phyloP scores from a whole-genome alignment of 2,797 vertebrate species.

The Sebastes nivosus region DNA sequence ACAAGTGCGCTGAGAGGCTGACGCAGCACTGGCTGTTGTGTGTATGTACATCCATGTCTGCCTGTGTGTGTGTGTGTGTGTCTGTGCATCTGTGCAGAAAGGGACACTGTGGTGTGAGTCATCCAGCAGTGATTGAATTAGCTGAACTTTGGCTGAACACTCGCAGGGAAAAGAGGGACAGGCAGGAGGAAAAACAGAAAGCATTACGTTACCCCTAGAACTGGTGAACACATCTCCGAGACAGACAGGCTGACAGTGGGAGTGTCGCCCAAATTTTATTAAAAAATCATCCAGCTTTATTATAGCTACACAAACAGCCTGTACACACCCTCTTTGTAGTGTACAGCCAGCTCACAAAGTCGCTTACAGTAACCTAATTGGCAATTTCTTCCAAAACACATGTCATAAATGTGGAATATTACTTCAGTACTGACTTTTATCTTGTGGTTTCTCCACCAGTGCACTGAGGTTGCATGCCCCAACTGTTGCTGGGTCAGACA shows the following conservation, averaged over 20 bases:
- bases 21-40: constrained; percentile 56
- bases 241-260: constrained; percentile 38
- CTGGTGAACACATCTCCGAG: constrained; percentile 38
- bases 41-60: not conserved
- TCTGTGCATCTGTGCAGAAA: constrained; percentile 44
- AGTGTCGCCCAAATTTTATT: constrained; percentile 26
- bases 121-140: constrained; percentile 75
- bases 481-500: constrained; percentile 54
- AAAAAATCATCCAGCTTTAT: constrained; percentile 22
- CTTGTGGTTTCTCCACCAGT: constrained; percentile 46
- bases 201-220: constrained; percentile 51
- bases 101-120: constrained; percentile 69
- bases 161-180: constrained; percentile 30
- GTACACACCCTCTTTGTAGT: not conserved
- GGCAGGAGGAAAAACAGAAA: constrained; percentile 23
- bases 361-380: constrained; percentile 2
- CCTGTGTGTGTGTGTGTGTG: not conserved
- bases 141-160: constrained; percentile 67
- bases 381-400: constrained; percentile 39
- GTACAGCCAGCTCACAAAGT: not conserved
- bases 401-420: constrained; percentile 44
- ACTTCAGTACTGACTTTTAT: constrained; percentile 31
- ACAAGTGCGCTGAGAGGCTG: constrained; percentile 51
- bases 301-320: constrained; percentile 9
- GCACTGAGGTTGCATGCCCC: constrained; percentile 35